Base-by-base conservation (phyloP, 1,140 invertebrate genomes). In the Zophobas morio region DNA sequence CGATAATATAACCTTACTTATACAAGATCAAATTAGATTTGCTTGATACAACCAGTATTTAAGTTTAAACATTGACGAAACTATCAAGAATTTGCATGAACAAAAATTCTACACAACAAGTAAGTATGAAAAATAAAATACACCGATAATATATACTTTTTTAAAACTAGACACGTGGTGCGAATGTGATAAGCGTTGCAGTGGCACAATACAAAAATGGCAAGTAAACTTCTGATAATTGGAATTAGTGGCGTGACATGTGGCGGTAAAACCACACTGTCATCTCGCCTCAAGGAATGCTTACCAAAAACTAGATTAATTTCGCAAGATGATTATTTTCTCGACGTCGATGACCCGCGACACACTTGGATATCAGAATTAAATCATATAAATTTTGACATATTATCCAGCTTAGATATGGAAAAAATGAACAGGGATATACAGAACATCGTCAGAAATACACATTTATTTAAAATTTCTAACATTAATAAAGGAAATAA, bases 251-350 rank as follows among this genome's bases (percentile, higher is more conserved):
- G 95, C 0, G 91, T 92, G 1, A 95, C 94, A 0, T 94, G 93
- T 80, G 92, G 93, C 57, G 95, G 95, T 46, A 96, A 96, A 88
- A 94, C 94, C 0, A 93, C 93, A 0, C 79, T 95, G 20, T 89
- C 93, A 0, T 88, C 88, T 34, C 87, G 87, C 78, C 78, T 95
- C 4, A 84, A 88, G 1, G 84, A 91, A 51, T 86, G 86, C 36
- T 87, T 90, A 32, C 86, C 88, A 1, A 88, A 90, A 40, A 88
- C 90, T 0, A 84, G 90, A 46, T 54, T 93, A 0, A 87, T 96
- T 6, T 88, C 90, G 78, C 95, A 96, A 86, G 95, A 96, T 85
- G 85, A 91, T 81, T 96, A 95, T 85, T 96, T 95, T 84, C 89
- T 91, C 57, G 89, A 90, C 0, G 86, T 89, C 33, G 89, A 94